Base-by-base conservation (phyloP, 2,888 invertebrate species). In the Pteria penguin region DNA sequence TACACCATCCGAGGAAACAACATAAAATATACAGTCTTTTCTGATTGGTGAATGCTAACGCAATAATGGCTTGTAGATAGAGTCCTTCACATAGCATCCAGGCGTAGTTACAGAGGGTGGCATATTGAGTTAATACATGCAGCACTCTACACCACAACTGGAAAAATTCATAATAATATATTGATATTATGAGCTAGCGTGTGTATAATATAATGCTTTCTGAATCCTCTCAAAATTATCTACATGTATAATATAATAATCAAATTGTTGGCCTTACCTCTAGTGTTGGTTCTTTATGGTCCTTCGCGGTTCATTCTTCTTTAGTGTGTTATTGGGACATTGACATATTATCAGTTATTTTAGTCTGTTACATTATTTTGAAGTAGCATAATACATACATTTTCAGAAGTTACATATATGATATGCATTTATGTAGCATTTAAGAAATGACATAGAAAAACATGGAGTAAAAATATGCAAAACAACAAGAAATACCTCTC, bases 21-120 rank as follows among this genome's bases (percentile, higher is more conserved):
- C 98, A 94, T 93, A 95, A 96, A 87, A 95, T 95, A 85, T 97
- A 94, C 81, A 98, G 94, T 79, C 95, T 95, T 83, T 96, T 95
- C 93, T 98, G 97, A 26, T 96, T 96, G 82, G 97, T 96, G 93
- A 98, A 98, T 3, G 98, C 96, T 82, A 96, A 95, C 26, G 98
- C 97, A 1, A 98, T 95, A 84, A 98, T 95, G 0, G 98, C 98
- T 93, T 98, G 98, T 82, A 98, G 85, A 68, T 87, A 89, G 72
- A 89, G 83, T 1, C 88, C 89, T 58, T 89, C 89, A 66, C 87
- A 88, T 88, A 98, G 94, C 97, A 98, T 98, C 98, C 98, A 98
- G 84, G 97, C 95, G 93, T 98, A 98, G 93, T 96, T 98, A 88
- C 96, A 96, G 77, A 97, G 94, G 84, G 98, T 94, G 89, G 96